These are phyloP conservation scores for Acanthis flammea DNA, from an alignment of 2,797 vertebrate genomes.

Conservation along the genomic window DNA sequence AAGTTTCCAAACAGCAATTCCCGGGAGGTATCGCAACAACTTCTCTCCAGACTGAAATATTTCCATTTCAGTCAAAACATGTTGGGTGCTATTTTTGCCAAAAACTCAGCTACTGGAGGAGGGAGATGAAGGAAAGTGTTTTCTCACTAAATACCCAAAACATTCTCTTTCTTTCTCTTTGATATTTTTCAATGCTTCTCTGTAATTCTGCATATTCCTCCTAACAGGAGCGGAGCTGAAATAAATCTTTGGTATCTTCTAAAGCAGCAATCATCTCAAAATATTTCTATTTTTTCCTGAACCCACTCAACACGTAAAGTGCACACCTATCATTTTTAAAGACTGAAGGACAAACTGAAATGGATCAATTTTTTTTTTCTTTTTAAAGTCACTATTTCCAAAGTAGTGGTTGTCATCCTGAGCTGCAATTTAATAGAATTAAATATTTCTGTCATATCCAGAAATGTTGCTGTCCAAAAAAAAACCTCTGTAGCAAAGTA, in stretches of 20 bases:
- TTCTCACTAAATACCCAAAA: neutral
- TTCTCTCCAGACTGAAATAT: conserved; percentile 3
- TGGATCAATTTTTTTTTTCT: neutral
- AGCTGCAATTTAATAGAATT: neutral
- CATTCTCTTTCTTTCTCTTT: neutral
- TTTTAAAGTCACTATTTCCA: neutral
- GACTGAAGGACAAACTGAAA: neutral
- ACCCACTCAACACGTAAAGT: neutral
- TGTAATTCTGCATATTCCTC: neutral
- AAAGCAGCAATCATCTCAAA: neutral
- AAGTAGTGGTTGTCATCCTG: neutral
- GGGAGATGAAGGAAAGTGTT: neutral
- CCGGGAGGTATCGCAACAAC: neutral
- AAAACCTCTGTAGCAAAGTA: neutral
- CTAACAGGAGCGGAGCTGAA: neutral
- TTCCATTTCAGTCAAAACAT: conserved; percentile 48
- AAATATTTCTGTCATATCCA: neutral
- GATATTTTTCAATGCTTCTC: neutral
- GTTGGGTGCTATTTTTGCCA: neutral
- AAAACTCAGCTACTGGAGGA: neutral
- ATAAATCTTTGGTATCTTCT: neutral
- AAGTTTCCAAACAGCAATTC: neutral
- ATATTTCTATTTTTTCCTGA: neutral
- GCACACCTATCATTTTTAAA: neutral
- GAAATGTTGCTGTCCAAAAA: neutral